Evolutionary conservation across 2,888 invertebrate genomes (phyloP), one percentile per base, ranked within the genome.

Genomic region (Drepanosiphum platanoidis): DNA sequence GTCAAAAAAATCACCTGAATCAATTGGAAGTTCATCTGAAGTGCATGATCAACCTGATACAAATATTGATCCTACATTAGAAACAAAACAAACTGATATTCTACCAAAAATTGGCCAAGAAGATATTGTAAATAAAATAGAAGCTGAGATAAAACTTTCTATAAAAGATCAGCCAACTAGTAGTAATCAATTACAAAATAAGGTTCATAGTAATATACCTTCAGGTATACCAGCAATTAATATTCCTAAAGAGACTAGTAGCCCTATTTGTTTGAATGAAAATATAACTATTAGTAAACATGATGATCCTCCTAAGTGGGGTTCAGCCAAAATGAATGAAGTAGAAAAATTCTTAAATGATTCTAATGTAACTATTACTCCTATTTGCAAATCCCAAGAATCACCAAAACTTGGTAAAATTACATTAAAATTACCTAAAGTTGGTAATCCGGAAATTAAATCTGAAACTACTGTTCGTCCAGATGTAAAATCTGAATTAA

Each of bases 281-380:
- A 82, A 72, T 3, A 9, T 61, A 61, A 30, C 11, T 15, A 27
- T 66, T 68, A 8, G 11, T 30, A 84, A 77, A 27, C 22, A 27
- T 32, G 66, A 68, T 0, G 84, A 84, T 2, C 84, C 68, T 77
- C 77, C 77, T 7, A 84, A 77, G 46, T 84, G 84, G 84, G 84
- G 84, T 9, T 84, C 84, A 39, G 84, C 75, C 36, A 84, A 84
- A 84, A 84, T 84, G 84, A 84, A 84, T 77, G 84, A 84, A 84
- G 87, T 87, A 15, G 87, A 87, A 82, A 86, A 86, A 58, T 86
- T 87, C 18, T 78, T 87, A 61, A 87, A 87, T 77, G 87, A 87
- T 82, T 87, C 87, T n/a, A 87, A 87, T 74, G 86, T 87, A n/a
- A 87, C 87, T 4, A 87, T 87, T n/a, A 87, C 87, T 66, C 87